Conservation (phyloP, 2,797 vertebrate species). For the Borostomias antarcticus region DNA sequence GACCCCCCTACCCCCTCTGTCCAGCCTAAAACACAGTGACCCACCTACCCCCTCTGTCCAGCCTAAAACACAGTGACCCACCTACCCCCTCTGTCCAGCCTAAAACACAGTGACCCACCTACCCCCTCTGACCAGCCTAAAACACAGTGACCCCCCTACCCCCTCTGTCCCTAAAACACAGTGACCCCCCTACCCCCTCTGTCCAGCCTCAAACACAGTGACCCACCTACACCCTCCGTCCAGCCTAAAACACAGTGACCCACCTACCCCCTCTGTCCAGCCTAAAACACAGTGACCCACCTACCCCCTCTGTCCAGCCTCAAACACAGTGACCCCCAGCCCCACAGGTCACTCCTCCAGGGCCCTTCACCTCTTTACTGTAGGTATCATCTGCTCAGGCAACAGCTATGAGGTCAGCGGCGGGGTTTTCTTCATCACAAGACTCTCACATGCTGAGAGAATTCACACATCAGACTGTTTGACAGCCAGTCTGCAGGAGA, state of each 20-base stretch:
- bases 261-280: not conserved
- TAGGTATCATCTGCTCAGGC: too few relatives aligned
- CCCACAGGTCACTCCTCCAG: too few relatives aligned
- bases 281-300: not conserved
- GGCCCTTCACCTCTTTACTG: constrained; percentile 29
- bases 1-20: not conserved
- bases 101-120: not conserved
- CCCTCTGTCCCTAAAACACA: not conserved
- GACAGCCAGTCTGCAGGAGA: constrained; percentile 4
- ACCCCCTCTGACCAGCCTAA: not conserved
- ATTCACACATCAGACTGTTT: not conserved
- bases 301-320: not conserved
- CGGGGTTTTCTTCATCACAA: not conserved
- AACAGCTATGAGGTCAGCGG: not conserved
- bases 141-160: not conserved
- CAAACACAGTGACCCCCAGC: not conserved
- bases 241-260: not conserved
- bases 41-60: not conserved
- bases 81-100: not conserved
- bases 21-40: not conserved
- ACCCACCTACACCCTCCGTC: not conserved
- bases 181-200: not conserved
- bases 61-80: not conserved
- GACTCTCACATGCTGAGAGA: not conserved
- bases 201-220: not conserved